A percentile compares a stretch with the other conserved stretches of the same genome.
phyloP scores from a whole-genome alignment of 2,113 vertebrate genomes.

The Microcebus griseorufus region DNA sequence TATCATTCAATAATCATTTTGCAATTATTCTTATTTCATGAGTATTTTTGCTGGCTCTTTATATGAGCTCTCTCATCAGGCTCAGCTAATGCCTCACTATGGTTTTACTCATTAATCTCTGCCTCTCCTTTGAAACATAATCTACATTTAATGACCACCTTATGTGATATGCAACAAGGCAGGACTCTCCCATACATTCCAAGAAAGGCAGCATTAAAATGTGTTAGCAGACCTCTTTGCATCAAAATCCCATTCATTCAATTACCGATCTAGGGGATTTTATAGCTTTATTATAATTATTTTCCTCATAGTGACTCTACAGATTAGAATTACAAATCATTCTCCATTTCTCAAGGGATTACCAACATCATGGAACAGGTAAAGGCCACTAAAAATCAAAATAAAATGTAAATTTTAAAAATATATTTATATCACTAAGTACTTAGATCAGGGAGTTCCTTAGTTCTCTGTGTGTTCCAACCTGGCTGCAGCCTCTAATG shows the following conservation, averaged over 20 bases:
- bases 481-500: neutral
- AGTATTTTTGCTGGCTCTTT: slow-evolving; percentile 78
- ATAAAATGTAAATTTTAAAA: slow-evolving; percentile 57
- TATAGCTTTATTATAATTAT: slow-evolving; percentile 65
- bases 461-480: neutral
- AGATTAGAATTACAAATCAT: slow-evolving; percentile 65
- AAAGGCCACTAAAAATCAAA: slow-evolving; percentile 63
- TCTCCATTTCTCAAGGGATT: slow-evolving; percentile 53
- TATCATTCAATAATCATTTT: slow-evolving; percentile 77
- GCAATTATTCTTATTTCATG: slow-evolving; percentile 76
- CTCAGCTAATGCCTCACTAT: slow-evolving; percentile 82
- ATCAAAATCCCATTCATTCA: slow-evolving; percentile 79
- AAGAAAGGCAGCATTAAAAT: slow-evolving; percentile 70
- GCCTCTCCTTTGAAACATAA: slow-evolving; percentile 82
- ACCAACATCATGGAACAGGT: neutral
- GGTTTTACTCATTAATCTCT: slow-evolving; percentile 86
- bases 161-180: slow-evolving; percentile 81
- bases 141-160: slow-evolving; percentile 81
- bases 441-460: neutral
- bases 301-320: slow-evolving; percentile 10
- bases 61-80: slow-evolving; percentile 74
- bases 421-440: slow-evolving; percentile 24
- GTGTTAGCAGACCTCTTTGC: slow-evolving; percentile 64
- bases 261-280: slow-evolving; percentile 69
- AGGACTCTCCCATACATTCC: slow-evolving; percentile 68